Percentiles rank a stretch among this genome's conserved stretches.
These are phyloP conservation scores for Alaudala cheleensis DNA, from an alignment of 2,113 vertebrate species.

Conservation along the genomic window DNA sequence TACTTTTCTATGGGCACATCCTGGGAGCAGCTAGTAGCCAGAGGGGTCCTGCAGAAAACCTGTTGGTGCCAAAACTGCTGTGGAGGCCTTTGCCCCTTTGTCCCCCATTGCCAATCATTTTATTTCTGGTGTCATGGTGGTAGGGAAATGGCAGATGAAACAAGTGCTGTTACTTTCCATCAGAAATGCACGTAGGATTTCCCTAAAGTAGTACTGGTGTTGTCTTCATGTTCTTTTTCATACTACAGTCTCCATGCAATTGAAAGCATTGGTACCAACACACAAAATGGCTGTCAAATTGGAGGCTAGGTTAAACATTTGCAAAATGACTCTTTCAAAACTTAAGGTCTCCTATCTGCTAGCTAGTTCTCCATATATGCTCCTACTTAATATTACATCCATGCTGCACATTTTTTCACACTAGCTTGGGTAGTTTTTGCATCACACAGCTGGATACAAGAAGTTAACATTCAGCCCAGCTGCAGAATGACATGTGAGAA, in stretches of 20 bases:
- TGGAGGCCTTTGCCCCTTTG: neutral
- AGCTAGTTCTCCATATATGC: neutral
- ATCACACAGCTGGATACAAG: slow-evolving; percentile 51
- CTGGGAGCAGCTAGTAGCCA: neutral
- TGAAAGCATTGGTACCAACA: neutral
- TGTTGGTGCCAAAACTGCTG: neutral
- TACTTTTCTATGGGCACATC: neutral
- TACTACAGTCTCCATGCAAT: neutral
- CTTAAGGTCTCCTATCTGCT: neutral
- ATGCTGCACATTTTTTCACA: neutral
- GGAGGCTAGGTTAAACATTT: neutral
- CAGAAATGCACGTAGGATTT: neutral
- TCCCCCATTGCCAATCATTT: neutral
- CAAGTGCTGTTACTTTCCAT: neutral
- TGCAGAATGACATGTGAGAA: slow-evolving; percentile 32
- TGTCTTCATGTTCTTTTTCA: neutral
- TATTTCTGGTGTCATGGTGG: neutral
- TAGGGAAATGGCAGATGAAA: neutral
- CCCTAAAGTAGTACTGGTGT: neutral
- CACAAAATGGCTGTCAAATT: neutral
- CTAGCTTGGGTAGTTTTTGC: neutral
- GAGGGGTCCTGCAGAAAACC: neutral
- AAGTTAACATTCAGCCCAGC: slow-evolving; percentile 44
- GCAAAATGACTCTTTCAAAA: neutral
- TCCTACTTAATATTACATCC: neutral